phyloP scores from a whole-genome alignment of 2,113 vertebrate genomes.

The Saguinus midas region DNA sequence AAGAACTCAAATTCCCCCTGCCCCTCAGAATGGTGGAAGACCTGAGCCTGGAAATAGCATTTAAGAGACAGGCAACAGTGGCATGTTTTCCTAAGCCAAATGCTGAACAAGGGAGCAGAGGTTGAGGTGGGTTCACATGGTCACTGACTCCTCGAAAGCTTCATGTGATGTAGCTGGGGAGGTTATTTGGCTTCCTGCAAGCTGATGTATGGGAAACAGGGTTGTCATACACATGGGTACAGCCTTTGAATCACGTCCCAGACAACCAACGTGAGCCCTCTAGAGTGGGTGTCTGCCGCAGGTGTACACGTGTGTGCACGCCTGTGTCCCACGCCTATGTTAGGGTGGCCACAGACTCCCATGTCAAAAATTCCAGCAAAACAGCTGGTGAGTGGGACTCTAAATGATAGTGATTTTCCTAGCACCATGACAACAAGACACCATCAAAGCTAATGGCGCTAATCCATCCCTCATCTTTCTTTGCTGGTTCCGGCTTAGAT shows the following conservation, averaged over 20 bases:
- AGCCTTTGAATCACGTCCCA: background rate
- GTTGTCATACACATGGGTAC: background rate
- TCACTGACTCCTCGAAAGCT: background rate
- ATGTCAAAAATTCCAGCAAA: background rate
- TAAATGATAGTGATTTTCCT: constrained; percentile 18
- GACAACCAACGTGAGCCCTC: background rate
- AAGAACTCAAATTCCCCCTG: no score
- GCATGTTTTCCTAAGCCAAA: background rate
- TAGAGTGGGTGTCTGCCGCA: background rate
- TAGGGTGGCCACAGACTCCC: background rate
- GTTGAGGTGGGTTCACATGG: background rate
- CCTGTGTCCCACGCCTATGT: background rate
- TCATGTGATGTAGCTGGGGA: background rate
- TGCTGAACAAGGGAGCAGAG: background rate
- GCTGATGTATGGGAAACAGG: background rate
- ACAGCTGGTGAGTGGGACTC: constrained; percentile 33
- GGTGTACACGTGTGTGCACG: background rate
- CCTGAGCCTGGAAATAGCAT: background rate
- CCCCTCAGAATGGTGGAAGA: background rate
- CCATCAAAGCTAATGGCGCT: background rate
- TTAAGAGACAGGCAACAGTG: background rate
- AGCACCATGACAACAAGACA: constrained; percentile 48
- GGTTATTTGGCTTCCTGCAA: background rate
- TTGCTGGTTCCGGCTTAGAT: background rate
- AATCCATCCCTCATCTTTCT: background rate